Percentiles rank a stretch among this genome's conserved stretches.
These are phyloP conservation scores for Nibea albiflora DNA, from an alignment of 2,113 vertebrate genomes.

Conservation along the genomic window DNA sequence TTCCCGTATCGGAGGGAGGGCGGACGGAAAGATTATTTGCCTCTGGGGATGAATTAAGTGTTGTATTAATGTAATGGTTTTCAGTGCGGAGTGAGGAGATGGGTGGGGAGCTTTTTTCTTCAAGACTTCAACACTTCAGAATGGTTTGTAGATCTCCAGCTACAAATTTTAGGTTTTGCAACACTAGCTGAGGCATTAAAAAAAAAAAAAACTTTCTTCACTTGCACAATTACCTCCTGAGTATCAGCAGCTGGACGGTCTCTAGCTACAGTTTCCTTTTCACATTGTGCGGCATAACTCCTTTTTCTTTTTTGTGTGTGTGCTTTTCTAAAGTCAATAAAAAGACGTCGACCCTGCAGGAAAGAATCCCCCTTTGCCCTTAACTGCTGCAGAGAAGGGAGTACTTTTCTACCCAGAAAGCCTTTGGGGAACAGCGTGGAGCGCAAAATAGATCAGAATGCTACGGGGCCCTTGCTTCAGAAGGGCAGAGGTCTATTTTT, in stretches of 20 bases:
- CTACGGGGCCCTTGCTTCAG: conserved; percentile 47
- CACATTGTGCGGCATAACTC: conserved; percentile 23
- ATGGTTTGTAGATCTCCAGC: conserved; percentile 20
- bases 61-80: conserved; percentile 32
- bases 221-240: conserved; percentile 49
- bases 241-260: conserved; percentile 44
- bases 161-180: not conserved
- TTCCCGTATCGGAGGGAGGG: conserved; percentile 24
- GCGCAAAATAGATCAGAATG: conserved; percentile 66
- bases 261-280: conserved; percentile 46
- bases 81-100: conserved; percentile 10
- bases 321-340: conserved; percentile 67
- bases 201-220: not conserved
- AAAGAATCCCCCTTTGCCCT: conserved; percentile 55
- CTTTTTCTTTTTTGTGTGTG: conserved; percentile 18
- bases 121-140: not conserved
- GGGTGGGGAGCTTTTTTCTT: not conserved
- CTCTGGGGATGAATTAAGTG: conserved; percentile 45
- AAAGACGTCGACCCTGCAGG: conserved; percentile 51
- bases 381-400: conserved; percentile 55
- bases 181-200: conserved; percentile 31
- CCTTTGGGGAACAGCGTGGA: conserved; percentile 52
- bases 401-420: conserved; percentile 46
- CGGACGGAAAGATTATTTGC: conserved; percentile 18
- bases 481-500: conserved; percentile 80